Base-by-base conservation (phyloP, 2,113 vertebrate genomes). In the Nettapus auritus region DNA sequence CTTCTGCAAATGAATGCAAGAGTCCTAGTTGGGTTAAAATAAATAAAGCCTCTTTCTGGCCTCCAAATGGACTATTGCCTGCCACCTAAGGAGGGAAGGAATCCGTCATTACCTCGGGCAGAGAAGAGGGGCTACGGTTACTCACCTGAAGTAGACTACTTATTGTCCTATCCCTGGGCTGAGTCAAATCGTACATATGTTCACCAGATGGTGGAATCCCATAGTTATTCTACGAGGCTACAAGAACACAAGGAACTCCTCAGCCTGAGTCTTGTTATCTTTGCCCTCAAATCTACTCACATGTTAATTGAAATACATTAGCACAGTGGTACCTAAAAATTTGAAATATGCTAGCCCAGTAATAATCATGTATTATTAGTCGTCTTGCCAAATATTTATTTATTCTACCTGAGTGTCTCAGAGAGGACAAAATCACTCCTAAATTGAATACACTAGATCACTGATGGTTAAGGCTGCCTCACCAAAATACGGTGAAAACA, bases 131-230 rank as follows among this genome's bases (percentile, higher is more conserved):
- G 60, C 53, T 87, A 71, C 77, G 56, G 83, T 84, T 78, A 86
- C 76, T 88, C 88, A 93, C 92, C 95, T 94, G 86, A 90, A 94
- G 66, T 63, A 90, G 83, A 29, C 60, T 80, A 88, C 92, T 93
- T 92, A 62, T 25, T 0, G 34, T 90, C 34, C 66, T 84, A 23
- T 90, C 48, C 29, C 81, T 71, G 66, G 15, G 28, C 77, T 64
- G 86, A 88, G 68, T 80, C 86, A 83, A 80, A 56, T 28, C 64
- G 77, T 92, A 75, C 90, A 81, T 82, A 46, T 93, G 88, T 82
- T 93, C 69, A 75, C 90, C 95, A 94, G 83, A 81, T 90, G 86
- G 86, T 86, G 31, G 81, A 64, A 88, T 94, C 76, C 60, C 60
- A 48, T 59, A 71, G 83, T 88, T 93, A 75, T 90, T 90, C 73